These are phyloP conservation scores for Morus bassanus DNA, from an alignment of 2,797 vertebrate genomes.

Conservation along the genomic window DNA sequence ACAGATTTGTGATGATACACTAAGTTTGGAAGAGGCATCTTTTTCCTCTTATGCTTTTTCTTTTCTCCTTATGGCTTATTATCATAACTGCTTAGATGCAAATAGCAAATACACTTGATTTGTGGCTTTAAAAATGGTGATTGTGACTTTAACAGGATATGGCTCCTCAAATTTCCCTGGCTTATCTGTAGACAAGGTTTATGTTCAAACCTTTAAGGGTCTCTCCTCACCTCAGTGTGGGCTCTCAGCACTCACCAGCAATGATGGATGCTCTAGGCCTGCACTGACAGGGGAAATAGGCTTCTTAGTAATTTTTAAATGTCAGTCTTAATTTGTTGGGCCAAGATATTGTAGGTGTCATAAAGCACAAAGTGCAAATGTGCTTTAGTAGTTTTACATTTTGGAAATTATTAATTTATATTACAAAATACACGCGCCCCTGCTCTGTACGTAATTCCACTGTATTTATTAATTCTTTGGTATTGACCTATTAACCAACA, in stretches of 20 bases:
- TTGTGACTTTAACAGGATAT: slow-evolving; percentile 3
- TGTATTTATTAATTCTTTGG: neutral
- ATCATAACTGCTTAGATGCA: neutral
- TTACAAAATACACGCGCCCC: neutral
- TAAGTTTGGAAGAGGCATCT: neutral
- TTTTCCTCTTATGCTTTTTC: neutral
- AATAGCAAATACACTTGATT: slow-evolving; percentile 22
- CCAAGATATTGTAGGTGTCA: neutral
- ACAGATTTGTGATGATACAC: neutral
- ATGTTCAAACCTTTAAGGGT: slow-evolving; percentile 21
- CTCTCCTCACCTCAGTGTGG: neutral
- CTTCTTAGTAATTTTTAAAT: slow-evolving; percentile 28
- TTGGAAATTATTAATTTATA: neutral
- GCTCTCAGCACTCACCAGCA: neutral
- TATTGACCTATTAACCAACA: neutral
- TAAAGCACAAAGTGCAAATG: neutral
- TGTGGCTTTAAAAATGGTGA: slow-evolving; percentile 27
- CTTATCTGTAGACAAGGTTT: slow-evolving; percentile 8
- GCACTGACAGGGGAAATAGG: neutral
- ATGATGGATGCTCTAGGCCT: neutral
- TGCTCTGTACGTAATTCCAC: neutral
- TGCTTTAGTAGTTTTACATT: neutral
- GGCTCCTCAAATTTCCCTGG: neutral
- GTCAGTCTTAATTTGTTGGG: slow-evolving; percentile 32
- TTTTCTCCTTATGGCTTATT: neutral